A percentile compares a stretch with the other conserved stretches of the same genome.
Conservation (phyloP, 2,113 vertebrate species). For the Alectura lathami region DNA sequence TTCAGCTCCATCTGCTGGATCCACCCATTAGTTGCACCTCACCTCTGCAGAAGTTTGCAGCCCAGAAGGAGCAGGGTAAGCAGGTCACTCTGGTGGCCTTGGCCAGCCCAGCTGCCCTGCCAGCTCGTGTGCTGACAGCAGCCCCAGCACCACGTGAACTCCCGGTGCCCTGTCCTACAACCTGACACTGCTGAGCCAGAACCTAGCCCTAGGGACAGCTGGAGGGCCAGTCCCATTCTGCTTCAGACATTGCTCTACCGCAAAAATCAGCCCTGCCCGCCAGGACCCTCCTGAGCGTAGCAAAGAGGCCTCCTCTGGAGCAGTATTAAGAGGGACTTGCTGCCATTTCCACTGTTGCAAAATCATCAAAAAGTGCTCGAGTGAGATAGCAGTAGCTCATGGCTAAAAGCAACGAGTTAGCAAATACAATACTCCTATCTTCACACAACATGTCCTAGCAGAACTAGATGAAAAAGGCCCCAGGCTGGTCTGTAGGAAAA, state of each 20-base stretch:
- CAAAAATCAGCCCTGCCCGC: not conserved
- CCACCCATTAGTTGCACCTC: accelerated
- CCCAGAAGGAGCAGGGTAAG: not conserved
- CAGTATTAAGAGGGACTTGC: not conserved
- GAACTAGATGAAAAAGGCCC: not conserved
- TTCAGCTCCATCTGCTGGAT: not conserved
- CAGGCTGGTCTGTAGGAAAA: not conserved
- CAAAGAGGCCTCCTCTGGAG: not conserved
- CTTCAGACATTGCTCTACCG: not conserved
- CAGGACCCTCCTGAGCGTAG: not conserved
- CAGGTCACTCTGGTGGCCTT: not conserved
- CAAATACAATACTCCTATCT: not conserved
- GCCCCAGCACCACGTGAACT: not conserved
- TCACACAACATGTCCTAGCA: not conserved
- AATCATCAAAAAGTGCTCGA: not conserved
- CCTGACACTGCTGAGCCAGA: not conserved
- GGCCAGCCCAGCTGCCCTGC: accelerated
- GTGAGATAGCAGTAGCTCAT: not conserved
- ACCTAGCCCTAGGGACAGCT: not conserved
- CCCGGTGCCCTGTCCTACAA: accelerated
- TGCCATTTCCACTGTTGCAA: not conserved
- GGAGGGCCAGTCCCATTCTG: not conserved
- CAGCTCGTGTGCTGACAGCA: not conserved
- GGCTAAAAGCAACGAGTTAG: not conserved
- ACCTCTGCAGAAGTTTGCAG: accelerated